phyloP scores from a whole-genome alignment of 2,888 invertebrate genomes.

The Cephus pygmeus region DNA sequence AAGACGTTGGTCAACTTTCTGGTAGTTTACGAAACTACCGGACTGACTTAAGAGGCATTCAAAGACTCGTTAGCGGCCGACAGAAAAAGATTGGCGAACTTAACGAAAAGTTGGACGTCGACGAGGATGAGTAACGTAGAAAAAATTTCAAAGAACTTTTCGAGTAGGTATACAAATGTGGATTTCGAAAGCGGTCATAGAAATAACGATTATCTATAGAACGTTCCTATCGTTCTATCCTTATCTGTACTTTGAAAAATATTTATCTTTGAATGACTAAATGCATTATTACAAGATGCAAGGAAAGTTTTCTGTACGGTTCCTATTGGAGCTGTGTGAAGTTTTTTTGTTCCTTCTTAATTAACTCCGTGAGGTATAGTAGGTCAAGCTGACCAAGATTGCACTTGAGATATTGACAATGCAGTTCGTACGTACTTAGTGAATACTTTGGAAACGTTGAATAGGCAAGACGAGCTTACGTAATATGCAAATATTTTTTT shows the following conservation, averaged over 20 bases:
- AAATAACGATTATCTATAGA: neutral
- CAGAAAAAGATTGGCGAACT: neutral
- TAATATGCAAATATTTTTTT: neutral
- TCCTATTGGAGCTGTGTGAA: neutral
- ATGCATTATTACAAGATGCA: neutral
- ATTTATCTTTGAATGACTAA: neutral
- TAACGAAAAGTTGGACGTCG: neutral
- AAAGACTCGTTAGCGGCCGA: neutral
- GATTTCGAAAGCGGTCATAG: neutral
- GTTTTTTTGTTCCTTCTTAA: neutral
- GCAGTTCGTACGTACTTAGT: neutral
- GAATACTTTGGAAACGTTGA: neutral
- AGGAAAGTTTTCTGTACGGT: neutral
- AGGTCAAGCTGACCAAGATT: neutral
- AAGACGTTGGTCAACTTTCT: neutral
- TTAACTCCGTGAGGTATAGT: neutral
- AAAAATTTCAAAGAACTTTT: neutral
- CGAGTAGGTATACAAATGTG: neutral
- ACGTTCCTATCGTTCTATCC: neutral
- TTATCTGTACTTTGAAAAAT: too few relatives aligned
- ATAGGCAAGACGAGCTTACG: neutral
- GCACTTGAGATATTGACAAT: neutral
- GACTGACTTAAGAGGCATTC: neutral
- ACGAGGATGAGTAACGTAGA: neutral
- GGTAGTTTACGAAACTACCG: neutral